phyloP scores from a whole-genome alignment of 2,113 vertebrate genomes.

The Notothenia coriiceps region DNA sequence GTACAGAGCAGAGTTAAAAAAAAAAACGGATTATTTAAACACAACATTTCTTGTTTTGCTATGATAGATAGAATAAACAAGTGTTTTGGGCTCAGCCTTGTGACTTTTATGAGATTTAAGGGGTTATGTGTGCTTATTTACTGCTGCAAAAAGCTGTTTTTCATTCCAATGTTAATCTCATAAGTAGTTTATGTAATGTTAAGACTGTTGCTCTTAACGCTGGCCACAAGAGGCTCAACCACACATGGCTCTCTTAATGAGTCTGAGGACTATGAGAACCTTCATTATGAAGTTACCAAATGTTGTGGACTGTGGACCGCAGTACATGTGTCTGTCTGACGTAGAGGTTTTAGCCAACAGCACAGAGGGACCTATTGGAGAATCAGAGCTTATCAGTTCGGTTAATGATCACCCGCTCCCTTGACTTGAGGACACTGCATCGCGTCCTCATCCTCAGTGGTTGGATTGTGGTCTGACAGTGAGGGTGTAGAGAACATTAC shows the following conservation, averaged over 20 bases:
- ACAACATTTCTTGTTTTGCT: conserved; percentile 22
- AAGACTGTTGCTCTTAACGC: conserved; percentile 53
- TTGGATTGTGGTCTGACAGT: neutral
- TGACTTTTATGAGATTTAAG: neutral
- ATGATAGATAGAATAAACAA: conserved; percentile 1
- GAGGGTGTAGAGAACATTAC: neutral
- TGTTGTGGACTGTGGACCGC: conserved; percentile 65
- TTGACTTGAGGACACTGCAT: conserved; percentile 21
- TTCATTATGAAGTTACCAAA: neutral
- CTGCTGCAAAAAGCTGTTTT: conserved; percentile 10
- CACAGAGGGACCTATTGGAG: conserved; percentile 45
- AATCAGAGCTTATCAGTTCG: conserved; percentile 25
- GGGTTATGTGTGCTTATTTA: neutral
- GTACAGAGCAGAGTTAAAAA: neutral
- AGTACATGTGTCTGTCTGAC: conserved; percentile 15
- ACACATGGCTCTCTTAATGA: neutral
- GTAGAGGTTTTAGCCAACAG: conserved; percentile 46
- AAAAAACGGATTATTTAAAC: conserved; percentile 6
- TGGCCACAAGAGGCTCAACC: conserved; percentile 5
- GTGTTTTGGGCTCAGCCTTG: neutral
- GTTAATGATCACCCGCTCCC: conserved; percentile 56
- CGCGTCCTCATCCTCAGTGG: conserved; percentile 18
- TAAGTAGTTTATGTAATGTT: conserved; percentile 41
- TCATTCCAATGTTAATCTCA: neutral
- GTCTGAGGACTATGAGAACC: neutral